Conservation (phyloP, 2,888 invertebrate genomes). For the Alentia gelatinosa region DNA sequence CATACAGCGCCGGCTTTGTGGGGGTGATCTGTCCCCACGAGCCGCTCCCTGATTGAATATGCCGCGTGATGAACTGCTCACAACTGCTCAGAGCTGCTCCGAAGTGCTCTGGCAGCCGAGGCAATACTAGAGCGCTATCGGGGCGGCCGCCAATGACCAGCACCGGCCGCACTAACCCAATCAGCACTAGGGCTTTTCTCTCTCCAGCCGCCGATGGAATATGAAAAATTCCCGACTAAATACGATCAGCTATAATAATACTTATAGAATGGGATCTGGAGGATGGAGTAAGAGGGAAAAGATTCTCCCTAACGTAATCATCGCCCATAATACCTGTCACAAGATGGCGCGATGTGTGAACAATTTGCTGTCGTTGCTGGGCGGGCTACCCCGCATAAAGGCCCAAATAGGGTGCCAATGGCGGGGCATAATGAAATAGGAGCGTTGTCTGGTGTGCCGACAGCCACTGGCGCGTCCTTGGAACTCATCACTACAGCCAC, state of each 20-base stretch:
- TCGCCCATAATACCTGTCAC: constrained; percentile 7
- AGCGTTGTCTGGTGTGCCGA: background rate
- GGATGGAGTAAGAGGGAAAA: constrained; percentile 50
- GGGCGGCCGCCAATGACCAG: constrained; percentile 23
- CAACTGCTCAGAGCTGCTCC: constrained; percentile 11
- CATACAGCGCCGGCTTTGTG: constrained; percentile 48
- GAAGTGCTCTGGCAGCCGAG: constrained; percentile 17
- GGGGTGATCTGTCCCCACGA: constrained; percentile 41
- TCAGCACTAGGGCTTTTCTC: constrained; percentile 35
- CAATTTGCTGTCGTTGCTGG: background rate
- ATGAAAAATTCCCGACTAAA: constrained; percentile 49
- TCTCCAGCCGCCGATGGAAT: constrained; percentile 38
- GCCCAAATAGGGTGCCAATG: constrained; percentile 44
- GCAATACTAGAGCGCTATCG: constrained; percentile 51
- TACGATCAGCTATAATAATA: constrained; percentile 50
- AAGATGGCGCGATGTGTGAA: constrained; percentile 34
- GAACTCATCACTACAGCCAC: background rate
- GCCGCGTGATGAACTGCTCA: constrained; percentile 53
- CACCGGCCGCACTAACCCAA: constrained; percentile 38
- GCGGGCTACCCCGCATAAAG: constrained; percentile 9
- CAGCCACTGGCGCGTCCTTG: background rate
- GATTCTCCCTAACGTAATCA: constrained; percentile 48
- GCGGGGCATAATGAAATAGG: constrained; percentile 49
- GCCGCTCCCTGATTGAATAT: constrained; percentile 51
- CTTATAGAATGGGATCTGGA: constrained; percentile 52